Percentiles rank a stretch among this genome's conserved stretches.
Evolutionary conservation across 2,888 invertebrate species (phyloP).

Genomic region (Oligia latruncula): DNA sequence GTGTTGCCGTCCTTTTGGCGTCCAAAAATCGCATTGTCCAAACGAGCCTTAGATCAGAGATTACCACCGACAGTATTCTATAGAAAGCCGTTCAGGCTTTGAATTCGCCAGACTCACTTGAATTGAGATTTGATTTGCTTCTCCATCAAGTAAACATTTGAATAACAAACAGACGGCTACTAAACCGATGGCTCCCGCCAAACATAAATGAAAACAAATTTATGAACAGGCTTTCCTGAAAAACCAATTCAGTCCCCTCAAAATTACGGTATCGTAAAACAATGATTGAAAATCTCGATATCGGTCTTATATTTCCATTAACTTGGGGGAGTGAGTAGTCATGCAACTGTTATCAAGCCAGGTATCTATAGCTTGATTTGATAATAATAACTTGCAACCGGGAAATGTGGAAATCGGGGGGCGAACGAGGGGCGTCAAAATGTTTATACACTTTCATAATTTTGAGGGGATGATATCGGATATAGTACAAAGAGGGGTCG

Average conservation of each 20-base stretch:
- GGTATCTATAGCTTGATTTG: conserved; percentile 89
- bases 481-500: conserved; percentile 82
- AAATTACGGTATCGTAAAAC: conserved; percentile 87
- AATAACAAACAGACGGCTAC: conserved; percentile 23
- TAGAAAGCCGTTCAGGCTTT: conserved; percentile 20
- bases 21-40: conserved; percentile 5
- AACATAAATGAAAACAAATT: conserved; percentile 58
- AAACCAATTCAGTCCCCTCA: conserved; percentile 65
- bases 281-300: conserved; percentile 85
- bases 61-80: conserved; percentile 6
- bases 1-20: neutral
- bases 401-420: conserved; percentile 86
- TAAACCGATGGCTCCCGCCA: conserved; percentile 2
- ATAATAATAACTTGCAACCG: conserved; percentile 88
- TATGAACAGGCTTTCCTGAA: conserved; percentile 64
- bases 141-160: conserved; percentile 28
- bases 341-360: conserved; percentile 84
- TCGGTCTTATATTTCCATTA: conserved; percentile 86
- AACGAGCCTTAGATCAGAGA: conserved; percentile 2
- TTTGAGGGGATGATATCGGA: conserved; percentile 88
- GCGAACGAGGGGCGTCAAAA: conserved; percentile 86
- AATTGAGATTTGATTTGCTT: conserved; percentile 28
- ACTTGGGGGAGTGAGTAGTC: conserved; percentile 78
- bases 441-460: conserved; percentile 90
- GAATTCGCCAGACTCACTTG: conserved; percentile 22